phyloP scores from a whole-genome alignment of 2,113 vertebrate genomes.

The Caretta caretta region DNA sequence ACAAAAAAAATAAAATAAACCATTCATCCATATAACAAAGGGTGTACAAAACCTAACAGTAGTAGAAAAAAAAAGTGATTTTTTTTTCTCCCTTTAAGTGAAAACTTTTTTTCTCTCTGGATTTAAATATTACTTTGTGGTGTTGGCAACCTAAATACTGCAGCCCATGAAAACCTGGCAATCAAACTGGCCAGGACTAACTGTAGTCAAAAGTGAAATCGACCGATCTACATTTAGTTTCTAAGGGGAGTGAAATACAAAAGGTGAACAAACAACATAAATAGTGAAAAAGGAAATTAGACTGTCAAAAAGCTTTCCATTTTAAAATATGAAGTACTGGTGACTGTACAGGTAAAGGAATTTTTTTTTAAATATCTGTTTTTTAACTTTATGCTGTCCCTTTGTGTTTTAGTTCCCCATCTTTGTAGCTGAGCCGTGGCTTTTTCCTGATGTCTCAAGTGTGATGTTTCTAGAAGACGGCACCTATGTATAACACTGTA shows the following conservation, averaged over 20 bases:
- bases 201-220: not conserved
- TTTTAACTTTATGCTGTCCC: not conserved
- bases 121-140: not conserved
- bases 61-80: not conserved
- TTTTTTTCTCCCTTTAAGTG: not conserved
- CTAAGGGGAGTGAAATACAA: not conserved
- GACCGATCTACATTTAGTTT: not conserved
- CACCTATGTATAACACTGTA: accelerated
- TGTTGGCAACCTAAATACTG: accelerated
- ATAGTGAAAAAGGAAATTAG: not conserved
- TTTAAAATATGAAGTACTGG: not conserved
- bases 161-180: not conserved
- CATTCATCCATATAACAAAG: accelerated
- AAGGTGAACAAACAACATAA: not conserved
- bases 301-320: not conserved
- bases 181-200: not conserved
- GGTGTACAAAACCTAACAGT: accelerated
- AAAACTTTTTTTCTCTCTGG: not conserved
- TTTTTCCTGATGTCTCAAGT: not conserved
- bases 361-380: not conserved
- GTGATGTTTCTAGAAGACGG: not conserved
- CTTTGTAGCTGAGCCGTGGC: not conserved
- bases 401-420: not conserved
- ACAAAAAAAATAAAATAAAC: not conserved
- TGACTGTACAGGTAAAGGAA: not conserved